Conservation (phyloP, 2,888 invertebrate species). For the Agrotis exclamationis region DNA sequence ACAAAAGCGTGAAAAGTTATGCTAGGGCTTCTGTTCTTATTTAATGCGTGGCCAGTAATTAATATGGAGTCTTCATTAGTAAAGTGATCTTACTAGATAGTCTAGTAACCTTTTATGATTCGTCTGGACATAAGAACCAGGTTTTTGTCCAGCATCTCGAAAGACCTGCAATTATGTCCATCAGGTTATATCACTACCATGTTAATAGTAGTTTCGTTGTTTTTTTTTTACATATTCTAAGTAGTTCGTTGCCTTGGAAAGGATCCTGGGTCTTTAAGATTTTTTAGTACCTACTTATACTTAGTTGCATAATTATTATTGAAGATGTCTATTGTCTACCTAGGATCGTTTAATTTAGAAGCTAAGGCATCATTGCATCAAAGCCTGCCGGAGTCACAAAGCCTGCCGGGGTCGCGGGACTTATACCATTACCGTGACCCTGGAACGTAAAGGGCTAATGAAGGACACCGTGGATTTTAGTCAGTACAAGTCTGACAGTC, state of each 20-base stretch:
- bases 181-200: constrained; percentile 52
- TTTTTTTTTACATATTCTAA: constrained; percentile 32
- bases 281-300: not conserved
- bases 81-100: constrained; percentile 45
- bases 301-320: not conserved
- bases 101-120: constrained; percentile 55
- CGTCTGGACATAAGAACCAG: constrained; percentile 18
- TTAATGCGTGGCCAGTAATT: constrained; percentile 36
- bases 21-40: constrained; percentile 1
- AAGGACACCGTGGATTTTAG: too few relatives aligned
- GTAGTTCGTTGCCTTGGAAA: constrained; percentile 1
- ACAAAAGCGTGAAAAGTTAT: too few relatives aligned
- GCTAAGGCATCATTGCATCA: not conserved
- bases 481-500: too few relatives aligned
- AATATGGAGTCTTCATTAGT: constrained; percentile 53
- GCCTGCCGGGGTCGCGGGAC: too few relatives aligned
- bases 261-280: constrained; percentile 21
- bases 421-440: too few relatives aligned
- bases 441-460: too few relatives aligned
- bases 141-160: constrained; percentile 30
- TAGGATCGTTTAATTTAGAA: not conserved
- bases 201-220: constrained; percentile 18
- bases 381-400: too few relatives aligned
- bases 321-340: not conserved
- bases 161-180: constrained; percentile 37